Conservation (phyloP, 2,888 invertebrate species). For the Acronicta alni region DNA sequence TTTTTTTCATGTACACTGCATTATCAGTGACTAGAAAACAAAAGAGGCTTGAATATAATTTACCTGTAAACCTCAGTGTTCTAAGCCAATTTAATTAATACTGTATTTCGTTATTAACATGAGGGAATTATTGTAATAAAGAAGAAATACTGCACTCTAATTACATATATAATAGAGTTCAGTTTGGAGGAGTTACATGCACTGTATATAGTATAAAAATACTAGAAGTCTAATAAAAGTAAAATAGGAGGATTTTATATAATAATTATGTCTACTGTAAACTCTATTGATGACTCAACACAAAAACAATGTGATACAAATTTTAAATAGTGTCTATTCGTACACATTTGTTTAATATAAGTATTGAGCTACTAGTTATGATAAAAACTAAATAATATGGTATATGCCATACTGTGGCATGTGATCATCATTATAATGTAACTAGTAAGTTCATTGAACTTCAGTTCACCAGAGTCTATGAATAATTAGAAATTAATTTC, state of each 20-base stretch:
- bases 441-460: no score
- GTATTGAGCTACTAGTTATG: slow-evolving; percentile 67
- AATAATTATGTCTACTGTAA: slow-evolving; percentile 5
- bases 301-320: slow-evolving; percentile 31
- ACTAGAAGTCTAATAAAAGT: slow-evolving; percentile 2
- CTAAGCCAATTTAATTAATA: background rate
- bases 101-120: no score
- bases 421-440: slow-evolving; percentile 1
- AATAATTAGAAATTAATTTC: no score
- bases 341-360: slow-evolving; percentile 80
- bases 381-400: slow-evolving; percentile 21
- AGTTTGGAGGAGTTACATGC: slow-evolving; percentile 20
- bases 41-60: background rate
- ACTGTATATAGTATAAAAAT: slow-evolving; percentile 7
- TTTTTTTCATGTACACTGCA: background rate
- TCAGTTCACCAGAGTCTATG: no score
- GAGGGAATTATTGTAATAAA: background rate
- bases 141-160: background rate
- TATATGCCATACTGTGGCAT: slow-evolving; percentile 40
- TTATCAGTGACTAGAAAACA: background rate
- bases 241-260: slow-evolving; percentile 5
- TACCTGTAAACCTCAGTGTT: background rate
- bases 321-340: slow-evolving; percentile 18
- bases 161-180: slow-evolving; percentile 1
- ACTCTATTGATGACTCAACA: slow-evolving; percentile 5